Conservation (phyloP, 2,797 vertebrate species). For the Pangasius djambal region DNA sequence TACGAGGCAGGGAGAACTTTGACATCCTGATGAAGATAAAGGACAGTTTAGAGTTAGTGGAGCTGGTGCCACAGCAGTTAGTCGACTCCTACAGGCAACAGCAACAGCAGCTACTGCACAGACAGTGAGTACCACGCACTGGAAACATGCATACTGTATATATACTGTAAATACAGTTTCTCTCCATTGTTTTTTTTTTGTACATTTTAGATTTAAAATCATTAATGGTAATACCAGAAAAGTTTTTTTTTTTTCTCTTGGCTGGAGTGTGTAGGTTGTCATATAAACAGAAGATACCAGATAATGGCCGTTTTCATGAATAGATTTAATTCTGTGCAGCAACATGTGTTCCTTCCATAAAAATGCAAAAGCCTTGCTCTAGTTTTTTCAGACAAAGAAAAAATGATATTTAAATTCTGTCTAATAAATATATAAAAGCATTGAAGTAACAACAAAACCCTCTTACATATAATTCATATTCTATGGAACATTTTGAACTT, state of each 20-base stretch:
- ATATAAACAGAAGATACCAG: neutral
- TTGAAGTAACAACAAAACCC: neutral
- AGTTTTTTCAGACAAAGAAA: neutral
- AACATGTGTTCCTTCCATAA: neutral
- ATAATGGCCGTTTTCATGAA: neutral
- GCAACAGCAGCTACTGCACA: slow-evolving; percentile 93
- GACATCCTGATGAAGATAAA: slow-evolving; percentile 98
- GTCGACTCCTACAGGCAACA: slow-evolving; percentile 97
- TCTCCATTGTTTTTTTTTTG: neutral
- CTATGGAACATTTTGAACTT: neutral
- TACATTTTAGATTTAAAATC: neutral
- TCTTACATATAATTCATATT: neutral
- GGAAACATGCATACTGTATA: neutral
- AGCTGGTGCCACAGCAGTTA: slow-evolving; percentile 92
- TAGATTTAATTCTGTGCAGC: neutral
- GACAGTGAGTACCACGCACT: slow-evolving; percentile 82
- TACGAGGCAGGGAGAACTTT: slow-evolving; percentile 94
- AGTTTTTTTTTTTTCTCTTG: neutral
- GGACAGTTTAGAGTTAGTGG: slow-evolving; percentile 94
- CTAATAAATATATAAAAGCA: neutral
- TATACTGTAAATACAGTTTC: neutral
- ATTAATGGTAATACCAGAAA: neutral
- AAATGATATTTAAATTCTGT: neutral
- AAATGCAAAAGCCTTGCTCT: neutral
- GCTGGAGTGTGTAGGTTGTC: neutral